Evolutionary conservation across 1,140 invertebrate species (phyloP), one percentile per base, ranked within the genome.

Genomic region (Papilio glaucus): DNA sequence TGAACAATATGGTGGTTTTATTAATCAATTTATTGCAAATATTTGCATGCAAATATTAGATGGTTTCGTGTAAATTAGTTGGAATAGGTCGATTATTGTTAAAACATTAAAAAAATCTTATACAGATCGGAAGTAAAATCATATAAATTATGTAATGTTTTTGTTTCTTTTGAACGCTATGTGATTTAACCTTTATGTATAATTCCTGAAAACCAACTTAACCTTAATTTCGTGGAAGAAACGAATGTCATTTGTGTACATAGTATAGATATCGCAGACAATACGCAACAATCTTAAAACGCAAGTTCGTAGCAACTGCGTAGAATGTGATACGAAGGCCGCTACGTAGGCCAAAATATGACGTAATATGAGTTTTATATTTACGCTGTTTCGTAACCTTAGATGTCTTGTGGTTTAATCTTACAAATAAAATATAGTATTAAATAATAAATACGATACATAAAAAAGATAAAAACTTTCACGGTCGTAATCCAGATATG

Each of bases 271-370:
- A 21, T 33, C 29, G 21, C 2, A 24, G 21, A 53, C 49, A 53
- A 53, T 24, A 24, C 9, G 18, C 49, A 53, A 24, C 49, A 26
- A 53, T 8, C 7, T 33, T 10, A 53, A 53, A 53, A 24, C n/a
- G 42, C 15, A 53, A 53, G 45, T 53, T 53, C 49, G 18, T 53
- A 53, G 49, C 49, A 53, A 53, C 49, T 53, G 24, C 49, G 49
- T 53, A 53, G 49, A 10, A 24, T 4, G 0, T 24, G 49, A 18
- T 53, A 53, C 49, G 49, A 53, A 53, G 7, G 49, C 9, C 18
- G 45, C 49, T 53, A 53, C 49, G 49, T 53, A 24, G 18, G 18
- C 21, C 49, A 53, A 53, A 53, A 53, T 53, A 24, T 53, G 49
- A 53, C 49, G 49, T 18, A 53, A 53, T 53, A 53, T 53, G 45